Base-by-base conservation (phyloP, 2,888 invertebrate species). In the Himalopsyche japonica region DNA sequence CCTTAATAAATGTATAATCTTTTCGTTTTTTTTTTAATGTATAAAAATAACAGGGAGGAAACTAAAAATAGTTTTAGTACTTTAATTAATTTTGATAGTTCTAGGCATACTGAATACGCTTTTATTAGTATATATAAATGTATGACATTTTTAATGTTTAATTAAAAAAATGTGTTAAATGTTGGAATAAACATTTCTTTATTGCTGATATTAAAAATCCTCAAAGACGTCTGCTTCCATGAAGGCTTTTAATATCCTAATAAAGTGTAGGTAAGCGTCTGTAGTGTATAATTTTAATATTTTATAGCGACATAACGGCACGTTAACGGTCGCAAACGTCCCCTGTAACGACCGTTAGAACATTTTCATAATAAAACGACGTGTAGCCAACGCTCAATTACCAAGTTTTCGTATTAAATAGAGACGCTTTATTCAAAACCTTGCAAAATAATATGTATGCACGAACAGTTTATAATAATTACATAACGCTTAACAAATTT, bases 241-340 rank as follows among this genome's bases (percentile, higher is more conserved):
- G 57, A 20, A 57, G 24, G 57, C 57, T 24, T 57, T 43, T 57
- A 57, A 57, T 57, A 57, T 57, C 57, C 20, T 57, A 57, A 57
- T 57, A 57, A 57, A 57, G 57, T 57, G 57, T 24, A 57, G 57
- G 57, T 57, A 57, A 57, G 24, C 57, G 57, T 6, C 57, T 57
- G 57, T 20, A 57, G 57, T 57, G 57, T 57, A 57, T 57, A 57
- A 57, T 57, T 57, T 57, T 57, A 57, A 57, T 57, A 57, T 79
- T 79, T 79, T 79, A 43, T 47, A 79, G 47, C 37, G 79, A 79
- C 79, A 79, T 79, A 79, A 79, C 79, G 79, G 43, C 79, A 47
- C 18, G 32, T 43, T 79, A 79, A 79, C 43, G 79, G 79, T 57
- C 57, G 57, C 57, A 57, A 57, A 57, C 57, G 57, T 57, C 47